Evolutionary conservation across 2,888 invertebrate genomes (phyloP).

Genomic region (Plagodis pulveraria): DNA sequence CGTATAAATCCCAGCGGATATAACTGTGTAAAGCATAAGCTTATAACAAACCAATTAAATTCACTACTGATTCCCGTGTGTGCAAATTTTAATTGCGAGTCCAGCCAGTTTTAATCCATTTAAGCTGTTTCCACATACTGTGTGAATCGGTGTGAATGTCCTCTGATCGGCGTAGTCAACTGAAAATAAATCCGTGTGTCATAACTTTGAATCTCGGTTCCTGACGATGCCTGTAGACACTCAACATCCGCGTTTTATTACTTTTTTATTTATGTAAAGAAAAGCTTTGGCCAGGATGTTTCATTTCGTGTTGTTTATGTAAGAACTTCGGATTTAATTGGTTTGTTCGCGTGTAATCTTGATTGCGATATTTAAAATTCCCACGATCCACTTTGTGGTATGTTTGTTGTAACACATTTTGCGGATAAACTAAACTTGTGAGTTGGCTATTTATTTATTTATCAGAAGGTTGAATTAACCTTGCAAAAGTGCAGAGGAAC

Average conservation of each 20-base stretch:
- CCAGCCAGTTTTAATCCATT: slow-evolving; percentile 26
- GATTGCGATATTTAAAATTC: slow-evolving; percentile 24
- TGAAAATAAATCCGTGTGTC: slow-evolving; percentile 44
- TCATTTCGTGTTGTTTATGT: slow-evolving; percentile 35
- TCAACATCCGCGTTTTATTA: slow-evolving; percentile 46
- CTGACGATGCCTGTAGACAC: slow-evolving; percentile 35
- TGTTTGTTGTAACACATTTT: slow-evolving; percentile 15
- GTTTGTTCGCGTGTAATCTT: slow-evolving; percentile 10
- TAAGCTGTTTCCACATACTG: slow-evolving; percentile 22
- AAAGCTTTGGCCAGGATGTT: slow-evolving; percentile 23
- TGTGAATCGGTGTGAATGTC: slow-evolving; percentile 37
- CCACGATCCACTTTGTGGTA: slow-evolving; percentile 22
- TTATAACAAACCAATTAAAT: slow-evolving; percentile 18
- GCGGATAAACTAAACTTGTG: slow-evolving; percentile 11
- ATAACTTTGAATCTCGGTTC: slow-evolving; percentile 35
- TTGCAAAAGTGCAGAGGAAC: slow-evolving; percentile 55
- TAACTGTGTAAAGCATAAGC: slow-evolving; percentile 4
- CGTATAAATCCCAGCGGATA: neutral
- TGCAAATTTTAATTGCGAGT: slow-evolving; percentile 20
- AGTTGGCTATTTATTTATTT: slow-evolving; percentile 25
- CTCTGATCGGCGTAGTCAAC: slow-evolving; percentile 41
- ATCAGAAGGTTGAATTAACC: slow-evolving; percentile 49
- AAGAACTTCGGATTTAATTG: slow-evolving; percentile 23
- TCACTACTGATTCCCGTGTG: slow-evolving; percentile 14
- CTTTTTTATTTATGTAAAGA: slow-evolving; percentile 36